Conservation (phyloP, 2,797 vertebrate genomes). For the Coluber constrictor region DNA sequence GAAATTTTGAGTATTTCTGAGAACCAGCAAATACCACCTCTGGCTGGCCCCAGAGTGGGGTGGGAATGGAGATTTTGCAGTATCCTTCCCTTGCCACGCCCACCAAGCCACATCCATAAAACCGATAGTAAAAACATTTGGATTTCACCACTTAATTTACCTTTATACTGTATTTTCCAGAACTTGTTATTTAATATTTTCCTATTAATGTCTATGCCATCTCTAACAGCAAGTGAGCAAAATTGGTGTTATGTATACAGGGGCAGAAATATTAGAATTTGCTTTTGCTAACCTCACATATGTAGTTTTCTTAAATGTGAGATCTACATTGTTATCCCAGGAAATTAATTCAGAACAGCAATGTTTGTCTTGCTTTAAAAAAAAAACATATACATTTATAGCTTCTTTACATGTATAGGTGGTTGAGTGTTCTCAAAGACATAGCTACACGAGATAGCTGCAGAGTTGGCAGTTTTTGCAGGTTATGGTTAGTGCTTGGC, state of each 20-base stretch:
- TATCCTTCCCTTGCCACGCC: too few relatives aligned
- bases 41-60: too few relatives aligned
- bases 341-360: not conserved
- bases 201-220: not conserved
- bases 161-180: not conserved
- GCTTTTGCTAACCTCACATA: not conserved
- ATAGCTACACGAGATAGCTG: not conserved
- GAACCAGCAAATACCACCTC: too few relatives aligned
- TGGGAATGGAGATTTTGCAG: too few relatives aligned
- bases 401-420: not conserved
- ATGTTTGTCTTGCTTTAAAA: not conserved
- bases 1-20: too few relatives aligned
- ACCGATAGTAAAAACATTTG: too few relatives aligned
- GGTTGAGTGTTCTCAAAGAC: not conserved
- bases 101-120: too few relatives aligned
- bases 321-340: not conserved
- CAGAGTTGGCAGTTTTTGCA: not conserved
- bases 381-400: not conserved
- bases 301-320: not conserved
- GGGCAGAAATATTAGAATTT: not conserved
- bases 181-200: not conserved
- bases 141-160: not conserved
- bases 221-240: not conserved
- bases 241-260: not conserved
- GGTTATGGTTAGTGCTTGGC: not conserved